phyloP scores from a whole-genome alignment of 2,888 invertebrate genomes.

The Macroteleia sp. region DNA sequence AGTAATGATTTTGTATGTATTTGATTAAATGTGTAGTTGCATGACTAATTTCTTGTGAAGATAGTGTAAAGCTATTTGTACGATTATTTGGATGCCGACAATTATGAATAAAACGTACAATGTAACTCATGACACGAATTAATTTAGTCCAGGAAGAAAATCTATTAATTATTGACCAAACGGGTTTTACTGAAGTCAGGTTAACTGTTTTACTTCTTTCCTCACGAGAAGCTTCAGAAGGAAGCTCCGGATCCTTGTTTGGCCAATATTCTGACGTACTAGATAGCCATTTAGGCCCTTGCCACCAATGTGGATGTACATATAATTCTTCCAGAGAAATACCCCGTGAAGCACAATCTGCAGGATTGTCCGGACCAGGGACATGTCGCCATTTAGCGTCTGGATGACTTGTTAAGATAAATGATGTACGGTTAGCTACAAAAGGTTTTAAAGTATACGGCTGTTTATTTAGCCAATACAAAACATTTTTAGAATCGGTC shows the following conservation, averaged over 20 bases:
- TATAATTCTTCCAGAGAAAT: constrained; percentile 37
- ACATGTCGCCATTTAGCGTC: constrained; percentile 54
- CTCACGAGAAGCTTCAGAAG: too few species aligned
- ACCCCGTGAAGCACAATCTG: constrained; percentile 68
- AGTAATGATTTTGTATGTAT: not conserved
- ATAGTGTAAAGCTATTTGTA: not conserved
- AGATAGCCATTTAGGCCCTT: constrained; percentile 46
- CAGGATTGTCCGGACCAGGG: constrained; percentile 61
- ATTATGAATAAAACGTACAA: too few species aligned
- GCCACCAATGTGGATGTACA: constrained; percentile 59
- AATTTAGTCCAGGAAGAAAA: too few species aligned
- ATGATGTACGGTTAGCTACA: constrained; percentile 45
- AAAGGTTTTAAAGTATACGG: constrained; percentile 37
- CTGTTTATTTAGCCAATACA: constrained; percentile 55
- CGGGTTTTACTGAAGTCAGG: too few species aligned
- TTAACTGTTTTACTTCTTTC: too few species aligned
- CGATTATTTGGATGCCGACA: not conserved
- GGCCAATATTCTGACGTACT: not conserved
- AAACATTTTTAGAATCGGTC: constrained; percentile 64
- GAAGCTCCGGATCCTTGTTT: too few species aligned
- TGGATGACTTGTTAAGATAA: constrained; percentile 13
- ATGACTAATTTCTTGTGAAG: not conserved
- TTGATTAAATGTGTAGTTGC: not conserved
- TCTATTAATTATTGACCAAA: too few species aligned
- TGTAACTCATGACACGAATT: too few species aligned